These are phyloP conservation scores for Rhinolophus ferrumequinum DNA, from an alignment of 2,113 vertebrate genomes.

Conservation along the genomic window DNA sequence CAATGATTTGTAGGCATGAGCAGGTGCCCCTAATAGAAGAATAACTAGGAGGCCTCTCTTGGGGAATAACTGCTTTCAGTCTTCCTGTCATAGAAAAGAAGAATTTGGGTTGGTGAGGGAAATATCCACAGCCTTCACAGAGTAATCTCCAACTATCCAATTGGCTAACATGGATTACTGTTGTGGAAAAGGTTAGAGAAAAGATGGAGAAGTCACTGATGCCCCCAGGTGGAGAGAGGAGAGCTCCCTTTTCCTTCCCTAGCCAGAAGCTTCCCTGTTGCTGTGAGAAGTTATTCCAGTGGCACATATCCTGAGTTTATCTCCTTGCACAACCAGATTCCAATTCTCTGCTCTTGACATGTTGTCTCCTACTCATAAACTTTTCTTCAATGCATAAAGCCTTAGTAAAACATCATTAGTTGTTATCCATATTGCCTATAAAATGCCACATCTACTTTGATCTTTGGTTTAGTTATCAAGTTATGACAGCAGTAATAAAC, in stretches of 20 bases:
- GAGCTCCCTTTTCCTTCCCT: neutral
- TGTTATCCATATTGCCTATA: neutral
- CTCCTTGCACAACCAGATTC: neutral
- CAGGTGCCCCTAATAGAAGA: constrained; percentile 36
- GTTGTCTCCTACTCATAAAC: neutral
- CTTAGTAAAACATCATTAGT: neutral
- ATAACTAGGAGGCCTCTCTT: constrained; percentile 13
- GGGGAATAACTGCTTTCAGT: neutral
- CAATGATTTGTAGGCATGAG: constrained; percentile 36
- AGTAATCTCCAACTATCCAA: neutral
- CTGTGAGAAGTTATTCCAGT: neutral
- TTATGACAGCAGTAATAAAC: constrained; percentile 20
- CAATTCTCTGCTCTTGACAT: neutral
- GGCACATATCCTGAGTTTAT: neutral
- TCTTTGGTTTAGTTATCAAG: constrained; percentile 26
- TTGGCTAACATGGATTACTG: neutral
- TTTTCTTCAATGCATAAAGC: neutral
- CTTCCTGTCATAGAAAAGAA: constrained; percentile 22
- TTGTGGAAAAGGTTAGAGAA: neutral
- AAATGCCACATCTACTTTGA: neutral
- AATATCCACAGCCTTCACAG: neutral
- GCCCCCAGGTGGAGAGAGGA: neutral
- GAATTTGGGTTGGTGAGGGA: neutral
- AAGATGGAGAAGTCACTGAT: neutral
- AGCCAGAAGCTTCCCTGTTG: neutral